Conservation (phyloP, 1,140 invertebrate genomes). For the Neodiprion lecontei region DNA sequence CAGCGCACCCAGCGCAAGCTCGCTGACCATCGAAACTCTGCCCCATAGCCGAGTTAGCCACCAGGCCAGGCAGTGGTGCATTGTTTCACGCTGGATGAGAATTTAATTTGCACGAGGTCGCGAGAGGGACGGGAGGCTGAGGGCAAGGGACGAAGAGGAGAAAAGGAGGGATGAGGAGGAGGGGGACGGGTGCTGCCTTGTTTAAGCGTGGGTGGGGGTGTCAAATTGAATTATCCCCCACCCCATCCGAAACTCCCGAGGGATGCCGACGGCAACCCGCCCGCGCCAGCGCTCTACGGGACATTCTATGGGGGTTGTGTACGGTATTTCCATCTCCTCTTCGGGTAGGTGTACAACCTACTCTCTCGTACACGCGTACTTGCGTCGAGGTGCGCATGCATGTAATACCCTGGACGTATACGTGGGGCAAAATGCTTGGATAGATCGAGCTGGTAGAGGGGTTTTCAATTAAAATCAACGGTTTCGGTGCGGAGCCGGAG, state of each 20-base stretch:
- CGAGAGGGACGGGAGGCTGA: not conserved
- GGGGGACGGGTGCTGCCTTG: conserved; percentile 51
- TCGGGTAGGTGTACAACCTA: not conserved
- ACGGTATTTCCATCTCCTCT: not conserved
- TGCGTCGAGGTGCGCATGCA: not conserved
- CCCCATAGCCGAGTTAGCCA: not conserved
- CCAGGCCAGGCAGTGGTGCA: conserved; percentile 37
- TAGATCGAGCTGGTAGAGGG: conserved; percentile 36
- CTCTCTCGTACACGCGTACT: not conserved
- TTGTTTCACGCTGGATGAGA: conserved; percentile 62
- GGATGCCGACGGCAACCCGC: conserved; percentile 45
- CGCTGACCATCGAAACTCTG: not conserved
- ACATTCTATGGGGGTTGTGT: not conserved
- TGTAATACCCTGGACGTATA: not conserved
- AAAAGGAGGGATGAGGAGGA: conserved; percentile 17
- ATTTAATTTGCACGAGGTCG: conserved; percentile 57
- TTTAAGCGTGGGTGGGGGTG: conserved; percentile 60
- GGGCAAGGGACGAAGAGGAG: conserved; percentile 30
- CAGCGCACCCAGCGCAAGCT: not conserved
- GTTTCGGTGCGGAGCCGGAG: not conserved
- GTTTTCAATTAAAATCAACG: conserved; percentile 57
- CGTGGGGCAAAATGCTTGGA: not conserved
- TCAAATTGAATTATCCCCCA: conserved; percentile 60
- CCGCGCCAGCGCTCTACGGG: not conserved
- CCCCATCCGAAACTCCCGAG: conserved; percentile 40